Conservation (phyloP, 2,113 vertebrate species). For the Gallinago media region DNA sequence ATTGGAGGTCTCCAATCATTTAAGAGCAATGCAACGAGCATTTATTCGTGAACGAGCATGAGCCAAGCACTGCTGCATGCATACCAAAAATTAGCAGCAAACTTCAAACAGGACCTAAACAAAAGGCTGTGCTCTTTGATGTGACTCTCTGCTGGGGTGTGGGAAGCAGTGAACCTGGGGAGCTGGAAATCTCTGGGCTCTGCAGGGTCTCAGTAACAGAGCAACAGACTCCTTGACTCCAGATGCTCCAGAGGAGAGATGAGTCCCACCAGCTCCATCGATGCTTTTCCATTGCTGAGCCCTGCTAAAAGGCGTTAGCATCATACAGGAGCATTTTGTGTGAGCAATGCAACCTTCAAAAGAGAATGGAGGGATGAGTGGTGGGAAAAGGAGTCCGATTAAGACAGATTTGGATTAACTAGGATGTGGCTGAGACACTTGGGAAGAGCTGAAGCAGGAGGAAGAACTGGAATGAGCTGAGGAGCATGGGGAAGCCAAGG, state of each 20-base stretch:
- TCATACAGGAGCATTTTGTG: background rate
- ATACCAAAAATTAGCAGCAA: conserved; percentile 60
- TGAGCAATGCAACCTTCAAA: background rate
- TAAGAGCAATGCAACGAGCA: conserved; percentile 60
- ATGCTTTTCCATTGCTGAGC: background rate
- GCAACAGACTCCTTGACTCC: background rate
- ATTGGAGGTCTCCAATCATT: conserved; percentile 61
- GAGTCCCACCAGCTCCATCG: fast-evolving
- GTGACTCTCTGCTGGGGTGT: background rate
- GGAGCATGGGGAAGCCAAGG: background rate
- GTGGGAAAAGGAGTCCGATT: background rate
- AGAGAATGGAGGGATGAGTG: background rate
- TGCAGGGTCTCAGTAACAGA: background rate
- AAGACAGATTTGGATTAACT: background rate
- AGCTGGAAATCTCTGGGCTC: background rate
- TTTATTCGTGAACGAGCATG: conserved; percentile 48
- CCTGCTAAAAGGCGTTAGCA: background rate
- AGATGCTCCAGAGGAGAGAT: background rate
- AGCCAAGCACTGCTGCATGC: conserved; percentile 4
- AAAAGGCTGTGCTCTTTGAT: conserved; percentile 23
- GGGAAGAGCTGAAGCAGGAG: background rate
- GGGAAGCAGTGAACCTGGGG: background rate
- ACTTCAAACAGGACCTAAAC: conserved; percentile 45
- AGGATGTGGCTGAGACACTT: background rate
- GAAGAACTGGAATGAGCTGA: background rate